Percentiles rank a stretch among this genome's conserved stretches.
phyloP scores from a whole-genome alignment of 2,113 vertebrate species.

The Pelodiscus sinensis region DNA sequence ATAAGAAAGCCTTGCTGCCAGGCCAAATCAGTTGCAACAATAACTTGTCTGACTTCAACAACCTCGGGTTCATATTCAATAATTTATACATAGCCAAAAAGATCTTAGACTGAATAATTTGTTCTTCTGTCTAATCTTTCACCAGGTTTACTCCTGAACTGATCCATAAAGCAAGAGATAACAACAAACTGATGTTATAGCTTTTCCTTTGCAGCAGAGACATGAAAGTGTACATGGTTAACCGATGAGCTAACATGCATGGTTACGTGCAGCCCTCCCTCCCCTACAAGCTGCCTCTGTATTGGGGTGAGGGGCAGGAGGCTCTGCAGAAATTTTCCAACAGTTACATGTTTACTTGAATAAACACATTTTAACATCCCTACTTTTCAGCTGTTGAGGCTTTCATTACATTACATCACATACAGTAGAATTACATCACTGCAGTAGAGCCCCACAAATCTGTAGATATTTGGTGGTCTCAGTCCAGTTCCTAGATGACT shows the following conservation, averaged over 20 bases:
- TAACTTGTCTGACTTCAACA: not conserved
- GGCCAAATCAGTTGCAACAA: constrained; percentile 1
- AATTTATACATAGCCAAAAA: not conserved
- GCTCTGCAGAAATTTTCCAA: too few species aligned
- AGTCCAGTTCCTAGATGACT: not conserved
- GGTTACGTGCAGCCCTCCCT: too few species aligned
- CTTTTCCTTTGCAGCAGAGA: not conserved
- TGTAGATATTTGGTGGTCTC: not conserved
- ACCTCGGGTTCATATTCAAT: not conserved
- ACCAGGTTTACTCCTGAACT: not conserved
- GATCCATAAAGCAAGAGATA: not conserved
- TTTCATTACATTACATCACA: too few species aligned
- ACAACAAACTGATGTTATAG: not conserved
- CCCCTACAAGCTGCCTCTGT: too few species aligned
- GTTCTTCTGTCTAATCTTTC: not conserved
- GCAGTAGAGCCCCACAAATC: too few species aligned
- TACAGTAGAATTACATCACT: not conserved
- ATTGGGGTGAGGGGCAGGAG: too few species aligned
- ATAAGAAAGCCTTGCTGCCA: not conserved
- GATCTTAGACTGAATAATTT: not conserved
- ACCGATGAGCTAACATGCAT: too few species aligned
- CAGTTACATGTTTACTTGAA: too few species aligned
- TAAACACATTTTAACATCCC: too few species aligned
- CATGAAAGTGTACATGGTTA: too few species aligned
- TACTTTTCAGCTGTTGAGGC: not conserved